A percentile compares a stretch with the other conserved stretches of the same genome.
Evolutionary conservation across 2,113 vertebrate species (phyloP).

Genomic region (Xenotilapia leptura): DNA sequence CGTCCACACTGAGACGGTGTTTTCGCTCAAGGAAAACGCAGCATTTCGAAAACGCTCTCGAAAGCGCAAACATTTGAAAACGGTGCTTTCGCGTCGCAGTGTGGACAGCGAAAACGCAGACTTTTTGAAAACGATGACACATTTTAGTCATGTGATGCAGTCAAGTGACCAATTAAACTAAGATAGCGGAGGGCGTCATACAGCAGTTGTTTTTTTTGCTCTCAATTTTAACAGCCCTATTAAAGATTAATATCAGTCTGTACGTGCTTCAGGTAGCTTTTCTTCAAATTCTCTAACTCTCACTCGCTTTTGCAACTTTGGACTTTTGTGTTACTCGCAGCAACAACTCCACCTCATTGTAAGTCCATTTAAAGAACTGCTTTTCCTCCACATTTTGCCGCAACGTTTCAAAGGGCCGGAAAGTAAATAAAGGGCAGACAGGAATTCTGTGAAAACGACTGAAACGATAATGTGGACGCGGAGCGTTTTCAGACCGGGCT

Average conservation of each 20-base stretch:
- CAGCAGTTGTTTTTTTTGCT: background rate
- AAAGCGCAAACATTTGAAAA: too few species aligned
- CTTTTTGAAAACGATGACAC: too few species aligned
- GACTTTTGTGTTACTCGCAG: background rate
- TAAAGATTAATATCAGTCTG: background rate
- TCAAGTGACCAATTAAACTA: background rate
- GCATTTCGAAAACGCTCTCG: background rate
- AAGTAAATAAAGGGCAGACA: background rate
- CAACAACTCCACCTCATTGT: background rate
- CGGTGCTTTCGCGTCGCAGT: too few species aligned
- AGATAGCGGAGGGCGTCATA: background rate
- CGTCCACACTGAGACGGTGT: background rate
- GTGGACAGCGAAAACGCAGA: too few species aligned
- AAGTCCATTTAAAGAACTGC: background rate
- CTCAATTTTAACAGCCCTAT: background rate
- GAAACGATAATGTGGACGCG: background rate
- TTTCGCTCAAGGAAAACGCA: background rate
- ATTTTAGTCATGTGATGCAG: background rate
- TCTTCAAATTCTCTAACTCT: background rate
- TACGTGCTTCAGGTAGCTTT: background rate
- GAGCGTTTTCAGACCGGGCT: background rate
- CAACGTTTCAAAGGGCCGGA: background rate
- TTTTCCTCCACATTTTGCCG: background rate
- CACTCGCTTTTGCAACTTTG: background rate
- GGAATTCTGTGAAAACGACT: background rate